Evolutionary conservation across 2,888 invertebrate species (phyloP).

Genomic region (Entomobrya proxima): DNA sequence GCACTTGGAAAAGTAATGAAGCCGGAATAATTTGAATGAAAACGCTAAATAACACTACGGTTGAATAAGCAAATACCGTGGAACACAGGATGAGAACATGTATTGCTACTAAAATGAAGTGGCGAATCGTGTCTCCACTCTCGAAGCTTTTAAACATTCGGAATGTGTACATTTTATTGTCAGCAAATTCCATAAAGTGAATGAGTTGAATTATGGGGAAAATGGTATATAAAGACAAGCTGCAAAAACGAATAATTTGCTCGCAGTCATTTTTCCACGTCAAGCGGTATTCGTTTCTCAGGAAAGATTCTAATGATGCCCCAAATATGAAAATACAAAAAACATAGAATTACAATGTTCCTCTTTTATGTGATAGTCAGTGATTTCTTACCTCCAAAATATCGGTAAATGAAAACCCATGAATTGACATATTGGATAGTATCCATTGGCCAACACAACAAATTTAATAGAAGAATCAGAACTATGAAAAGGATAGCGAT

Average conservation of each 20-base stretch:
- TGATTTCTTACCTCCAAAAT: conserved; percentile 26
- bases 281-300: not conserved
- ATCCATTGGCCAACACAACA: not conserved
- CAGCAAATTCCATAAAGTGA: conserved; percentile 31
- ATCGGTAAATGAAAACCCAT: not conserved
- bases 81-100: not conserved
- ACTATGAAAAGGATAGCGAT: not conserved
- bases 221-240: not conserved
- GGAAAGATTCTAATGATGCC: not conserved
- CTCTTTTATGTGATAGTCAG: not conserved
- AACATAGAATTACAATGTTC: too few relatives aligned
- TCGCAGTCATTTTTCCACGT: conserved; percentile 12
- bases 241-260: not conserved
- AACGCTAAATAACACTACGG: conserved; percentile 16
- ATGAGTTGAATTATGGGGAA: not conserved
- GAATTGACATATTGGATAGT: conserved; percentile 20
- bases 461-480: not conserved
- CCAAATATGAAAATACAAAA: too few relatives aligned
- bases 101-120: not conserved
- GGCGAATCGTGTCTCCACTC: too few relatives aligned
- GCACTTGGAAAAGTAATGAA: conserved; percentile 25
- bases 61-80: not conserved
- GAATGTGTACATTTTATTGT: conserved; percentile 29
- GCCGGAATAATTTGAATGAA: conserved; percentile 35
- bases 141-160: not conserved